A percentile compares a stretch with the other conserved stretches of the same genome.
These are phyloP conservation scores for Rhagophthalmus giganteus DNA, from an alignment of 2,888 invertebrate genomes.

Conservation along the genomic window DNA sequence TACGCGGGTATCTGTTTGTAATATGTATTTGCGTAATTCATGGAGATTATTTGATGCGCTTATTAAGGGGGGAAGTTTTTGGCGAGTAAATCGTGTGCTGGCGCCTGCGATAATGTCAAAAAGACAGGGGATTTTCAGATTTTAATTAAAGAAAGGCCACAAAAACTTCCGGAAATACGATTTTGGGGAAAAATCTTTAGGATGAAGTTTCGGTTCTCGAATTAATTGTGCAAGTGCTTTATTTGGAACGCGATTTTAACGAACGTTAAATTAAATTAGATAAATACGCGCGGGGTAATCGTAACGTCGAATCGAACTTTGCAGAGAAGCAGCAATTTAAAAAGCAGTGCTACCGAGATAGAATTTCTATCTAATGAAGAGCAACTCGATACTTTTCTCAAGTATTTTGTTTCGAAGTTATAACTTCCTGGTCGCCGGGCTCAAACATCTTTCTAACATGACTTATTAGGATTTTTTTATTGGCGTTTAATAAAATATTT, in stretches of 20 bases:
- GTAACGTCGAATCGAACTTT: too few species aligned
- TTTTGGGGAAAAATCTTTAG: background rate
- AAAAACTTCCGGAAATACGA: conserved; percentile 6
- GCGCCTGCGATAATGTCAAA: conserved; percentile 19
- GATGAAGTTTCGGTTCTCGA: too few species aligned
- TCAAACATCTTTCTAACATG: background rate
- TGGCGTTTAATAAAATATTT: background rate
- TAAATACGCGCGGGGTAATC: too few species aligned
- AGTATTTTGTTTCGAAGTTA: conserved; percentile 5
- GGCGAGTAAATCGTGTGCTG: conserved; percentile 12
- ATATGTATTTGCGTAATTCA: conserved; percentile 20
- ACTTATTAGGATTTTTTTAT: background rate
- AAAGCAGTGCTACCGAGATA: background rate
- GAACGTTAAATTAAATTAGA: too few species aligned
- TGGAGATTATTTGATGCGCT: conserved; percentile 22
- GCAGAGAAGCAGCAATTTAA: background rate
- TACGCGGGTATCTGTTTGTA: too few species aligned
- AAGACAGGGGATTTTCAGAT: conserved; percentile 8
- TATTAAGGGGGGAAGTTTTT: conserved; percentile 13
- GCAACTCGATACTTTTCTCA: conserved; percentile 1
- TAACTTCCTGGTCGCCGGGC: conserved; percentile 1
- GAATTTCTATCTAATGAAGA: conserved; percentile 6
- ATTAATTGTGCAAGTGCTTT: too few species aligned
- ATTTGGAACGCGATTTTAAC: too few species aligned
- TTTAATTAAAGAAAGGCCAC: conserved; percentile 9